phyloP scores from a whole-genome alignment of 2,888 invertebrate species.

The Apocheima hispidaria region DNA sequence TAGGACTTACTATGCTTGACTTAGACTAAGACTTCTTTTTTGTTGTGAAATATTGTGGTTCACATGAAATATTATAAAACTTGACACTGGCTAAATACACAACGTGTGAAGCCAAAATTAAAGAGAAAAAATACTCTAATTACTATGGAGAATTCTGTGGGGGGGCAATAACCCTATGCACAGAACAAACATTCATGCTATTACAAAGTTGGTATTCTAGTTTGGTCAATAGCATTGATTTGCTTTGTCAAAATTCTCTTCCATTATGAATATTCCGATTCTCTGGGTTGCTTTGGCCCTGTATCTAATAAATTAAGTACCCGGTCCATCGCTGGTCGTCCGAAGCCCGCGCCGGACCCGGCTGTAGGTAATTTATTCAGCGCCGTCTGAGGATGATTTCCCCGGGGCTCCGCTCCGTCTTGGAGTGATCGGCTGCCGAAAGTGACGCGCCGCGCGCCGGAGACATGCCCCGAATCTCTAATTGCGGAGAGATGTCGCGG shows the following conservation, averaged over 20 bases:
- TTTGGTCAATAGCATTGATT: neutral
- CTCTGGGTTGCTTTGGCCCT: neutral
- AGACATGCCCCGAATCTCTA: constrained; percentile 12
- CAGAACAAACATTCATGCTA: neutral
- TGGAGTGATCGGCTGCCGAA: constrained; percentile 21
- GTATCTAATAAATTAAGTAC: constrained; percentile 7
- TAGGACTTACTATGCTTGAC: too few relatives aligned
- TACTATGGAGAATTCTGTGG: too few relatives aligned
- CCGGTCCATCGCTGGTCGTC: neutral
- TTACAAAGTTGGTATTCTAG: neutral
- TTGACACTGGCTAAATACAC: too few relatives aligned
- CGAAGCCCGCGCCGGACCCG: neutral
- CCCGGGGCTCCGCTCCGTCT: constrained; percentile 35
- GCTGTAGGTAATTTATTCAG: constrained; percentile 44
- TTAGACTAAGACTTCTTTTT: too few relatives aligned
- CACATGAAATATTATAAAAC: too few relatives aligned
- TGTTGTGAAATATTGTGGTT: too few relatives aligned
- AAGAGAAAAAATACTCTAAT: too few relatives aligned
- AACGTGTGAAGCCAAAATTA: too few relatives aligned
- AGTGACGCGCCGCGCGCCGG: constrained; percentile 5
- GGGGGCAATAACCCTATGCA: too few relatives aligned
- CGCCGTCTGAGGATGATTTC: constrained; percentile 44
- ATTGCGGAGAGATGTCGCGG: constrained; percentile 6
- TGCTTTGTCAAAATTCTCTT: neutral
- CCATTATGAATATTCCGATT: neutral